Evolutionary conservation across 2,797 vertebrate species (phyloP).

Genomic region (Ctenopoma multispine): DNA sequence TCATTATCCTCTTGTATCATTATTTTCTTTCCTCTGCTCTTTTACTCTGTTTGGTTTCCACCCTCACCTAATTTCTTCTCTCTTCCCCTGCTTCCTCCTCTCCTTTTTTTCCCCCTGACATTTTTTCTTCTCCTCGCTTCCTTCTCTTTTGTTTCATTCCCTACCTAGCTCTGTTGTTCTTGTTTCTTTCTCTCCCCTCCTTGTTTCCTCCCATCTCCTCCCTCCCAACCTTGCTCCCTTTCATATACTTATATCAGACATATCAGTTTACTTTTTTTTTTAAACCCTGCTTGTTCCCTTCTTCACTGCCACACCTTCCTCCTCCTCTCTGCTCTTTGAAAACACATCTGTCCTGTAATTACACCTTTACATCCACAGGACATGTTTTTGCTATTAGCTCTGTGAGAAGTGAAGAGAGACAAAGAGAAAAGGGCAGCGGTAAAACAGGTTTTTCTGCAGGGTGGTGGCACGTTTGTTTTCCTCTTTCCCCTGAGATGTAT

Average conservation of each 20-base stretch:
- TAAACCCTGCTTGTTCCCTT: not conserved
- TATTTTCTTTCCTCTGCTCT: not conserved
- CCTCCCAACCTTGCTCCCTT: not conserved
- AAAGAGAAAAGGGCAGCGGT: slow-evolving; percentile 24
- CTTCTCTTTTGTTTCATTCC: not conserved
- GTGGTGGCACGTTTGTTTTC: slow-evolving; percentile 9
- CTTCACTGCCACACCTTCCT: not conserved
- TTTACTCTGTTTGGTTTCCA: not conserved
- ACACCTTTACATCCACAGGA: slow-evolving; percentile 73
- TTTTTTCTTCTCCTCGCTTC: not conserved
- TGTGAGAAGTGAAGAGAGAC: slow-evolving; percentile 36
- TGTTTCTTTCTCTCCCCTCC: not conserved
- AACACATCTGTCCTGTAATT: slow-evolving; percentile 77
- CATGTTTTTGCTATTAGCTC: slow-evolving; percentile 79
- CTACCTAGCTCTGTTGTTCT: not conserved
- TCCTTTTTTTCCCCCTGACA: not conserved
- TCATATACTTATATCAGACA: not conserved
- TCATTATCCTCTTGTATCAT: not conserved
- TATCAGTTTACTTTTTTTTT: too few species aligned
- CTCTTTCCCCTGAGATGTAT: not conserved
- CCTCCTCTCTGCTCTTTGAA: slow-evolving; percentile 63
- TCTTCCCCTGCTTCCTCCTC: not conserved
- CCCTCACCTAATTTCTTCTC: not conserved
- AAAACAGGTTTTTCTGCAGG: slow-evolving; percentile 69
- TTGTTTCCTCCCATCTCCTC: not conserved